Percentiles rank a stretch among this genome's conserved stretches.
Evolutionary conservation across 2,888 invertebrate genomes (phyloP).

Genomic region (Papilio demoleus): DNA sequence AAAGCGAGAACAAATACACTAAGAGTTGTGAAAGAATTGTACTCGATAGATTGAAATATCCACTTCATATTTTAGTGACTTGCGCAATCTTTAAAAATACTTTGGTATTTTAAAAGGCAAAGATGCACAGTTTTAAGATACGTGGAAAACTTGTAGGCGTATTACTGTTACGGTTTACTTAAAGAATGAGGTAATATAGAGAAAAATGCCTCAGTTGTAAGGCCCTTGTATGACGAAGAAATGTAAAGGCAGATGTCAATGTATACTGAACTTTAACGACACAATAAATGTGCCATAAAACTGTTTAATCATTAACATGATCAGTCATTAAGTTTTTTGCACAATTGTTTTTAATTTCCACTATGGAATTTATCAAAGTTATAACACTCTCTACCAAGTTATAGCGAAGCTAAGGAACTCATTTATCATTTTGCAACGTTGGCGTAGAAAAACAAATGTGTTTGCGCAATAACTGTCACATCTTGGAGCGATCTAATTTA

Average conservation of each 20-base stretch:
- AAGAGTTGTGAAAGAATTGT: slow-evolving; percentile 2
- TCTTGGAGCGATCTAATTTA: slow-evolving; percentile 36
- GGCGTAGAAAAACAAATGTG: slow-evolving; percentile 35
- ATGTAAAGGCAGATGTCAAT: slow-evolving; percentile 7
- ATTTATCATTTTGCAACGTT: slow-evolving; percentile 22
- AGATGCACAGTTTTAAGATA: too few relatives aligned
- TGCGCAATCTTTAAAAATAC: neutral
- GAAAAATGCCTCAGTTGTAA: neutral
- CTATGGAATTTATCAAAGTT: neutral
- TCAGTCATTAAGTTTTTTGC: neutral
- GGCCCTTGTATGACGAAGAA: neutral
- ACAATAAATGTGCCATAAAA: neutral
- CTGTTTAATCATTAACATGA: neutral
- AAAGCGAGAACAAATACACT: slow-evolving; percentile 16
- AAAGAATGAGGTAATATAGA: neutral
- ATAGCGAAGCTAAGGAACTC: slow-evolving; percentile 13
- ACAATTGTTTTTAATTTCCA: neutral
- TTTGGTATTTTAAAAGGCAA: too few relatives aligned
- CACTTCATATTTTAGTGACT: neutral
- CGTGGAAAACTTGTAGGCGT: too few relatives aligned
- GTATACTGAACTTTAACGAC: slow-evolving; percentile 3
- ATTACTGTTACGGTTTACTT: too few relatives aligned
- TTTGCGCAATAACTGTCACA: slow-evolving; percentile 36
- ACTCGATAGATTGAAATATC: neutral
- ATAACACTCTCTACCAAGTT: slow-evolving; percentile 2